A percentile compares a stretch with the other conserved stretches of the same genome.
Conservation (phyloP, 2,113 vertebrate species). For the Elanoides forficatus region DNA sequence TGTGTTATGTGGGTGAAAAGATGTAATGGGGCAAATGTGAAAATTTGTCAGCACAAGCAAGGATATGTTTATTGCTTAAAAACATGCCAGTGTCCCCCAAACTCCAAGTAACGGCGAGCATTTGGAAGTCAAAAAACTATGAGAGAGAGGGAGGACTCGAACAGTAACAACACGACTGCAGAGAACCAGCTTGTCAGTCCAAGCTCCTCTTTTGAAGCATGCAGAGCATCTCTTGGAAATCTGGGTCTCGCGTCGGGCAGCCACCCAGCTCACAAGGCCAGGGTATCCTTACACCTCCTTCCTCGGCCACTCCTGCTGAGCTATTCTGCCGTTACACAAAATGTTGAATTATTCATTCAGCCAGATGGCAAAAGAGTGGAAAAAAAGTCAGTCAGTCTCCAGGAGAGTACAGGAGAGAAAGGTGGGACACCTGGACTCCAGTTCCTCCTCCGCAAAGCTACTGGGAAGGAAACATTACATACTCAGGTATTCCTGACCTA, state of each 20-base stretch:
- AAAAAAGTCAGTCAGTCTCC: not conserved
- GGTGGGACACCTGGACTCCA: not conserved
- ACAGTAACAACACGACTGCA: not conserved
- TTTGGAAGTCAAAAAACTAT: not conserved
- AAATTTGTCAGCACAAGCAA: not conserved
- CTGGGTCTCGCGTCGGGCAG: not conserved
- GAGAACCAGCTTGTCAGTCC: not conserved
- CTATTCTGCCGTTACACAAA: not conserved
- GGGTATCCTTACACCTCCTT: not conserved
- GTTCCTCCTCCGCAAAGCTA: not conserved
- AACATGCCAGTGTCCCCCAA: not conserved
- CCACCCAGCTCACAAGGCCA: not conserved
- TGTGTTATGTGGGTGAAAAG: not conserved
- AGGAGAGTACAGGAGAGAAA: not conserved
- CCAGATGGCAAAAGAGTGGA: conserved; percentile 3
- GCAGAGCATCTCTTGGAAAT: not conserved
- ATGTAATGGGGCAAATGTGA: not conserved
- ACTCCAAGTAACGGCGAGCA: not conserved
- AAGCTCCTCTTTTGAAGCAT: not conserved
- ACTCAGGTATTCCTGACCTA: not conserved
- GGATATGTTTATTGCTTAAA: not conserved
- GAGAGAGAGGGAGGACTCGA: not conserved
- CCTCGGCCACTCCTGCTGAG: not conserved
- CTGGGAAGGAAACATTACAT: not conserved
- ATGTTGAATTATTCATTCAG: conserved; percentile 12